Evolutionary conservation across 2,113 vertebrate genomes (phyloP), one percentile per base, ranked within the genome.

Genomic region (Agelaius phoeniceus): DNA sequence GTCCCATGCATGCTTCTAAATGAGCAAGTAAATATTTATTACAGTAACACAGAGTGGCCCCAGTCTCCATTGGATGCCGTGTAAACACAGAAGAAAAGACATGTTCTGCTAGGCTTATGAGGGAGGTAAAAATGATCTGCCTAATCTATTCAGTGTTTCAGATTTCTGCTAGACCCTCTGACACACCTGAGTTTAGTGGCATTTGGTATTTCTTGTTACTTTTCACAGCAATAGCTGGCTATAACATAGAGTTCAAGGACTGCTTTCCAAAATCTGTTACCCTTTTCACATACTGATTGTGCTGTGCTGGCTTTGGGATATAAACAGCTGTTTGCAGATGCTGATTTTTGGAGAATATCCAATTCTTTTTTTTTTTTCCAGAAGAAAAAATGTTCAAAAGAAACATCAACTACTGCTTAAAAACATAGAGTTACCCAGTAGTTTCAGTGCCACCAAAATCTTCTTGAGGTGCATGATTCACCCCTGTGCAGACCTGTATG

Each of bases 321-420:
- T 54, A 75, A 91, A 69, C 77, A 84, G 71, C 54, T 92, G 91
- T 69, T 91, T 91, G 80, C 69, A 95, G 75, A 91, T 87, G 81
- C 69, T 5, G 48, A 26, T 19, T 72, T 54, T 66, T 92, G 87
- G 61, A 91, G 31, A 65, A 69, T 20, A 58, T 21, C 44, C 52
- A 74, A 6, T 79, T 61, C 3, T 51, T 43, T 24, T 27, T 22
- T 37, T 37, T 33, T 57, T 57, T 33, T 15, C 7, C 23, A 52
- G 35, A 90, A 91, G 49, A 73, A 89, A 89, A 66, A 28, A 17
- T 24, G 7, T 49, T 73, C 13, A 7, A 28, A 93, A 78, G 68
- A 63, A 90, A 59, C 13, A 18, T 22, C 52, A 81, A 51, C 52
- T 65, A 16, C 22, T 65, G 33, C 72, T 77, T 35, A 84, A 52